Percentiles rank a stretch among this genome's conserved stretches.
Conservation (phyloP, 2,797 vertebrate species). For the Anas bernieri region DNA sequence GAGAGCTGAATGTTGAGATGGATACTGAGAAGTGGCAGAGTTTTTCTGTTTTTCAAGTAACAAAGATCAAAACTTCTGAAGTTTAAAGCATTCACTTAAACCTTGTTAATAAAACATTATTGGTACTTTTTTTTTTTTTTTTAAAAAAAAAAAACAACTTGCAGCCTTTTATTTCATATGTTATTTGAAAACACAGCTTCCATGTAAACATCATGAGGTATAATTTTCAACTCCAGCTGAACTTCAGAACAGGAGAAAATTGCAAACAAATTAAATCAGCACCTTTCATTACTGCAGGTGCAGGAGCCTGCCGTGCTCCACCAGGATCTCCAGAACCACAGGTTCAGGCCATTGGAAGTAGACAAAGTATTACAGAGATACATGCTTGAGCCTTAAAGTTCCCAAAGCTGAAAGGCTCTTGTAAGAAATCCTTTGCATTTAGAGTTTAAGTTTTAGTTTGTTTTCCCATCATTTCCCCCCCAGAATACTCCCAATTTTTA, state of each 20-base stretch:
- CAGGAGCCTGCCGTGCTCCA: background rate
- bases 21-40: background rate
- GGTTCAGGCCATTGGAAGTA: background rate
- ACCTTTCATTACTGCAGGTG: background rate
- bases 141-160: background rate
- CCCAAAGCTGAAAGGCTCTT: background rate
- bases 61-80: background rate
- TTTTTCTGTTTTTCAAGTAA: background rate
- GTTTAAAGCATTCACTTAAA: background rate
- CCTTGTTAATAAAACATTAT: background rate
- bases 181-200: background rate
- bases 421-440: background rate
- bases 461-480: background rate
- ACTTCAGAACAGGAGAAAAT: background rate
- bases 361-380: background rate
- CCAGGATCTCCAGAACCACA: background rate
- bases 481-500: background rate
- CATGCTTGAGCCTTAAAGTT: background rate
- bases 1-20: background rate
- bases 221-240: background rate
- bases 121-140: background rate
- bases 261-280: background rate
- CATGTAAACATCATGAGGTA: background rate
- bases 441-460: background rate
- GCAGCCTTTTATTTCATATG: background rate